phyloP scores from a whole-genome alignment of 1,140 invertebrate genomes.

The Steinernema khuongi region DNA sequence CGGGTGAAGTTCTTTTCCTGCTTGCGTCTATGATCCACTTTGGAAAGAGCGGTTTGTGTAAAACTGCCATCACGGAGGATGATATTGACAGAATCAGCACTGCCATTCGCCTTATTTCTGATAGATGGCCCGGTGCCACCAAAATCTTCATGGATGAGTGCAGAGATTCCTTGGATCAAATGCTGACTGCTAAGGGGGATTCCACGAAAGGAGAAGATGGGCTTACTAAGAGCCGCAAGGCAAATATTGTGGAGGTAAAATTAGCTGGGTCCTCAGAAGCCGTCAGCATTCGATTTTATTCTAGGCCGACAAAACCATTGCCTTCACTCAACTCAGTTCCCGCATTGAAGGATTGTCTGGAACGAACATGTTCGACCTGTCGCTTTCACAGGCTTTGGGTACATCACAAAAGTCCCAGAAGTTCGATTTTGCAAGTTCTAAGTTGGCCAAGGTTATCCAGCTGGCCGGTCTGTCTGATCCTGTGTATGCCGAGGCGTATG shows the following conservation, averaged over 20 bases:
- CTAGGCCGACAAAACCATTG: conserved; percentile 81
- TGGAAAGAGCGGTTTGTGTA: conserved; percentile 69
- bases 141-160: conserved; percentile 75
- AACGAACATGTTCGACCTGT: conserved; percentile 86
- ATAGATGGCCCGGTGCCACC: conserved; percentile 68
- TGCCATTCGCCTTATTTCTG: conserved; percentile 66
- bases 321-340: conserved; percentile 77
- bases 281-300: conserved; percentile 66
- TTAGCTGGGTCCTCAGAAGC: conserved; percentile 54
- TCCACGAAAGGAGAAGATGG: conserved; percentile 11
- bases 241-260: background rate
- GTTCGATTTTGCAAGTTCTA: conserved; percentile 65
- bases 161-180: conserved; percentile 73
- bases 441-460: conserved; percentile 77
- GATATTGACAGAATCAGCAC: conserved; percentile 69
- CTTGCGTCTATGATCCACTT: conserved; percentile 79
- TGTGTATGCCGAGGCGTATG: conserved; percentile 96
- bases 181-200: conserved; percentile 67
- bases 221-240: background rate
- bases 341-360: conserved; percentile 65
- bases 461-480: conserved; percentile 98
- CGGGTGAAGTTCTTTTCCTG: conserved; percentile 78
- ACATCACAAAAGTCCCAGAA: conserved; percentile 65
- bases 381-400: conserved; percentile 80
- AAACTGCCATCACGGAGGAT: conserved; percentile 80